Base-by-base conservation (phyloP, 1,140 invertebrate species). In the Mylabris phalerata region DNA sequence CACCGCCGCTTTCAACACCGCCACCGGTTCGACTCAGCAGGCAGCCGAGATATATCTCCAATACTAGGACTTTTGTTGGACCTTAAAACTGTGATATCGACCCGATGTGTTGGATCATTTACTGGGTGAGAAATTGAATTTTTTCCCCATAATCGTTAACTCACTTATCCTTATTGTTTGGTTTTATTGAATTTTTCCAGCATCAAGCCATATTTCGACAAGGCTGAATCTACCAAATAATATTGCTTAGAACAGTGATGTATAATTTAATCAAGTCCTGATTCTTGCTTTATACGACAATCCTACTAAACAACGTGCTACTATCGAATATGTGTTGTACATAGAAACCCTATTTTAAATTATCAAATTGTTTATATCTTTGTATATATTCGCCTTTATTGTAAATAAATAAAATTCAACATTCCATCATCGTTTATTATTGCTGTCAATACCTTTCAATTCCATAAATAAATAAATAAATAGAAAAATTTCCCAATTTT, bases 1-100 rank as follows among this genome's bases (percentile, higher is more conserved):
- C 71, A 9, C 71, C 71, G 10, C 71, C 69, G 26, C 50, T 67
- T 25, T 67, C 65, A 32, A 71, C 68, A 9, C 70, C 71, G 43
- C 69, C 71, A 4, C 66, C 70, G 1, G 63, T 69, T 25, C 56
- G 69, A 50, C 55, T 71, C n/a, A 62, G 61, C 50, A 61, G 67
- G 47, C 71, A 70, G 50, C 68, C 71, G 3, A 59, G 68, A 56
- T 72, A 70, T 59, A 65, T 69, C 10, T 61, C 67, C 7, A 60
- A 55, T 50, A 56, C 60, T n/a, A 68, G 62, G 49, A 65, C 68
- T 19, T 70, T 67, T 48, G 59, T 71, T 48, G 68, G 68, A 64
- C 69, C 71, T 39, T 72, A 66, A 67, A 42, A 50, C 60, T 67
- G 62, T 70, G 65, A 63, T 67, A 66, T 32, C 32, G 32, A 32